A percentile compares a stretch with the other conserved stretches of the same genome.
phyloP scores from a whole-genome alignment of 2,888 invertebrate species.

The Clunio marinus region DNA sequence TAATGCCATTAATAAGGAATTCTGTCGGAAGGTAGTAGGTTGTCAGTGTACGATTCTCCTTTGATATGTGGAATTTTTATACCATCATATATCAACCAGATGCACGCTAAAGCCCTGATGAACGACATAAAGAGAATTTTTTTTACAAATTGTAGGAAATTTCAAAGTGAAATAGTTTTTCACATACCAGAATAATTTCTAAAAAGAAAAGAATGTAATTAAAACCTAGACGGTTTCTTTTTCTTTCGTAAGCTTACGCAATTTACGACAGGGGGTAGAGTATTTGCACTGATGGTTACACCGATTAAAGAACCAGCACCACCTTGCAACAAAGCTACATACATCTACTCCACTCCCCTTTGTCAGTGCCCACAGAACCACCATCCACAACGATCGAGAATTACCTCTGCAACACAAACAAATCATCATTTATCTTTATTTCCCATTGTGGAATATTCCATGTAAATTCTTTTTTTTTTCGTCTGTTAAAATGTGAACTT shows the following conservation, averaged over 20 bases:
- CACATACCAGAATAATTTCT: constrained; percentile 30
- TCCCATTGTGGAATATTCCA: not conserved
- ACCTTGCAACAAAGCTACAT: constrained; percentile 78
- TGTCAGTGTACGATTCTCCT: constrained; percentile 61
- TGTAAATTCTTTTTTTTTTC: not conserved
- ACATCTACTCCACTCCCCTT: constrained; percentile 77
- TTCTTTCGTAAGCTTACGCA: constrained; percentile 56
- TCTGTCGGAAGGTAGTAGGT: constrained; percentile 71
- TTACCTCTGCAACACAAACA: constrained; percentile 57
- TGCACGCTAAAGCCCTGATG: constrained; percentile 65
- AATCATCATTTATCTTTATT: constrained; percentile 20
- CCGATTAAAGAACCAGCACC: constrained; percentile 81
- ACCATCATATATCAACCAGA: constrained; percentile 63
- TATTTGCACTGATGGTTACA: constrained; percentile 83
- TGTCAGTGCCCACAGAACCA: constrained; percentile 68
- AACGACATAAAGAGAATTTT: too few species aligned
- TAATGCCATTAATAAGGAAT: constrained; percentile 71
- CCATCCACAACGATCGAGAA: constrained; percentile 69
- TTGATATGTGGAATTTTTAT: constrained; percentile 66
- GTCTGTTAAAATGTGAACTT: not conserved
- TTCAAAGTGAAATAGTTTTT: not conserved
- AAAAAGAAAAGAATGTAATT: constrained; percentile 8
- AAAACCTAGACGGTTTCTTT: constrained; percentile 22
- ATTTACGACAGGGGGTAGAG: constrained; percentile 80
- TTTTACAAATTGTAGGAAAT: too few species aligned